A percentile compares a stretch with the other conserved stretches of the same genome.
Conservation (phyloP, 2,113 vertebrate genomes). For the Cyprinodon variegatus region DNA sequence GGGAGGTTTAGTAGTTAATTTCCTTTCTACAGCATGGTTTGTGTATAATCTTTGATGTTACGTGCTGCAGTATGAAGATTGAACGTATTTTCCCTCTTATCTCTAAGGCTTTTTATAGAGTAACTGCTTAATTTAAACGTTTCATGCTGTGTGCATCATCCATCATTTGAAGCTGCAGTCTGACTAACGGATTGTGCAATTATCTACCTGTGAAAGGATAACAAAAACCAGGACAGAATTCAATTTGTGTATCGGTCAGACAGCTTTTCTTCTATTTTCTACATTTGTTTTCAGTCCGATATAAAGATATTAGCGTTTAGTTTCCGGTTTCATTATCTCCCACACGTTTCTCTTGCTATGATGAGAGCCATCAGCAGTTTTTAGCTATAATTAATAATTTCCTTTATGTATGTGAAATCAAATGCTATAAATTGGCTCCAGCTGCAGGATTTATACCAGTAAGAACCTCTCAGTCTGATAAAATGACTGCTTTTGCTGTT, state of each 20-base stretch:
- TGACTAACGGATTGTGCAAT: conserved; percentile 1
- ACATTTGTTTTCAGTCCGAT: neutral
- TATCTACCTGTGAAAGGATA: neutral
- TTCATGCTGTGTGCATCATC: conserved; percentile 10
- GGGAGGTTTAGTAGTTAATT: conserved; percentile 9
- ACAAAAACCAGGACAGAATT: conserved; percentile 4
- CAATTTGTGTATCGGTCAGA: conserved; percentile 9
- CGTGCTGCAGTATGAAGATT: neutral
- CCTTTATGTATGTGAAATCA: neutral
- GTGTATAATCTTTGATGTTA: neutral
- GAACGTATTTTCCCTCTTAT: conserved; percentile 4
- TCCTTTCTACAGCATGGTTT: conserved; percentile 9
- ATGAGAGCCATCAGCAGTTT: neutral
- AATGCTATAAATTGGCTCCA: neutral
- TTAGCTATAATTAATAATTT: neutral
- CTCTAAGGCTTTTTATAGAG: conserved; percentile 4
- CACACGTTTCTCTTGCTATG: neutral
- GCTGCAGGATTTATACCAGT: neutral
- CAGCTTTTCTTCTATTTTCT: conserved; percentile 5
- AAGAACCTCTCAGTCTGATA: neutral
- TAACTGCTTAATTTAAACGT: conserved; percentile 2
- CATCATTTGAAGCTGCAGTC: conserved; percentile 13
- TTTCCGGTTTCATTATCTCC: neutral
- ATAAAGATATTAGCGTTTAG: neutral
- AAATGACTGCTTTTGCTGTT: neutral